Evolutionary conservation across 2,888 invertebrate species (phyloP).

Genomic region (Cremastobaeus sp.): DNA sequence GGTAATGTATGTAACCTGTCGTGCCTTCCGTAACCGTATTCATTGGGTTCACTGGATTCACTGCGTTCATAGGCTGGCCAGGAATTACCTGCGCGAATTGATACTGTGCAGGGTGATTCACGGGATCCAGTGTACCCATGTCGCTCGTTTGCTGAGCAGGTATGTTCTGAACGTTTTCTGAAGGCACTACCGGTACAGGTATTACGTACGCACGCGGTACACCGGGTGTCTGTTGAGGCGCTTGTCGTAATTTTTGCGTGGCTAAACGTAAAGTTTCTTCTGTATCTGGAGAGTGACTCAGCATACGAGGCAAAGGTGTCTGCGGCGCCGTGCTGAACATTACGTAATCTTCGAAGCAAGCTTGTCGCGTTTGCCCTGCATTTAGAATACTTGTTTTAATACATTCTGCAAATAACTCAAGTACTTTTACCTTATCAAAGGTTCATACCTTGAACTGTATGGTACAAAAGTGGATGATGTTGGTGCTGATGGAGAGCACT

Average conservation of each 20-base stretch:
- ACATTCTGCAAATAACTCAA: too few species aligned
- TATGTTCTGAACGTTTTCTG: constrained; percentile 72
- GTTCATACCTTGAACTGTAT: constrained; percentile 75
- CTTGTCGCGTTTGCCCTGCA: constrained; percentile 71
- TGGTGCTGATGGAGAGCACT: constrained; percentile 76
- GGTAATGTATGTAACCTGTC: constrained; percentile 58
- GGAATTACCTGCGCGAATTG: constrained; percentile 71
- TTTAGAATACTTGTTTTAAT: neutral
- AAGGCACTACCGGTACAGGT: constrained; percentile 76
- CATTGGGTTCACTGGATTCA: constrained; percentile 15
- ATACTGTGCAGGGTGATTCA: constrained; percentile 68
- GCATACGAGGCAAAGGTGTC: constrained; percentile 72
- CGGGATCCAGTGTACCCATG: constrained; percentile 23
- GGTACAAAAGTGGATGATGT: constrained; percentile 75
- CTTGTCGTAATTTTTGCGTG: constrained; percentile 74
- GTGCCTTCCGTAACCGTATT: constrained; percentile 12
- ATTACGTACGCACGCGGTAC: constrained; percentile 76
- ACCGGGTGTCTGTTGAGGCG: constrained; percentile 65
- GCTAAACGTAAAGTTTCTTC: constrained; percentile 76
- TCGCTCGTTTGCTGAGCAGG: constrained; percentile 59
- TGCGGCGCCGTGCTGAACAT: constrained; percentile 75
- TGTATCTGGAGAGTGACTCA: constrained; percentile 74
- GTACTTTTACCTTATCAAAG: neutral
- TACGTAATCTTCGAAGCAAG: constrained; percentile 74
- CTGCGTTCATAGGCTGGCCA: constrained; percentile 54